Conservation (phyloP, 2,113 vertebrate species). For the cattle (Bos taurus) region ARS-UCD2.0 NC_037337.1:14006501-14007000, state of each 20-base stretch:
- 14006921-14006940: neutral
- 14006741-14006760: neutral
- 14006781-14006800: neutral
- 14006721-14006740: neutral
- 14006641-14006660: slow-evolving; percentile 65
- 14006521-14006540: slow-evolving; percentile 50
- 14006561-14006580: slow-evolving; percentile 59
- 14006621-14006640: slow-evolving; percentile 63
- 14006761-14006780: neutral
- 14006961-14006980: neutral
- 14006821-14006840: neutral
- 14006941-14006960: neutral
- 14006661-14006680: slow-evolving; percentile 52
- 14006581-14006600: slow-evolving; percentile 70
- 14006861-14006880: neutral
- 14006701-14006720: neutral
- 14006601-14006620: slow-evolving; percentile 30
- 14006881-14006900: neutral
- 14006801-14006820: neutral
- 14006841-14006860: fast-evolving
- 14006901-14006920: neutral
- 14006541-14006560: slow-evolving; percentile 64
- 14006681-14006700: slow-evolving; percentile 16
- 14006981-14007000: neutral
- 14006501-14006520: slow-evolving; percentile 65